These are phyloP conservation scores for Psilopsiagon aymara DNA, from an alignment of 2,113 vertebrate genomes.

Conservation along the genomic window DNA sequence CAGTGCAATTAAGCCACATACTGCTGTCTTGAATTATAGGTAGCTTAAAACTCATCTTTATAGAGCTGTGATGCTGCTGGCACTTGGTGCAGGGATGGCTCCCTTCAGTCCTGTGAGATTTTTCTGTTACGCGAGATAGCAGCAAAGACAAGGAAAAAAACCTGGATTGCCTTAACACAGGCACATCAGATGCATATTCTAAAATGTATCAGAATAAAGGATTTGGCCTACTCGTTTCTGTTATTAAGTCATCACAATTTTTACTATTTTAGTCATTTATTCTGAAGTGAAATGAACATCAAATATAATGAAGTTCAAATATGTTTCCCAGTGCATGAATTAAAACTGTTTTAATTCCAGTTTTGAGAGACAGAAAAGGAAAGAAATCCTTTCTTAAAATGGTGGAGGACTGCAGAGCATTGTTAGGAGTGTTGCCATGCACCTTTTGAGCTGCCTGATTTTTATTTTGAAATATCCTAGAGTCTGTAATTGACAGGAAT, in stretches of 20 bases:
- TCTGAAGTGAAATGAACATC: neutral
- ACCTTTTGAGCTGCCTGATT: neutral
- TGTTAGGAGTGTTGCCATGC: neutral
- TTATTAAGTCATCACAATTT: neutral
- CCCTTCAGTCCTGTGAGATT: neutral
- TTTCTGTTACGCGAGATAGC: neutral
- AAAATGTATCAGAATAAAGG: neutral
- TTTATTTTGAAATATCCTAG: neutral
- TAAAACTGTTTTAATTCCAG: neutral
- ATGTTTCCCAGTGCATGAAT: neutral
- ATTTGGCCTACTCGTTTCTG: neutral
- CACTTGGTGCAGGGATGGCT: neutral
- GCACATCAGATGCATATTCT: neutral
- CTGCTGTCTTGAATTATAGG: neutral
- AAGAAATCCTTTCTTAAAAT: neutral
- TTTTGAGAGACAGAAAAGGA: neutral
- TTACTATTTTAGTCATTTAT: neutral
- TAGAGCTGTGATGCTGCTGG: neutral
- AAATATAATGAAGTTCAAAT: neutral
- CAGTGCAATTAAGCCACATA: neutral
- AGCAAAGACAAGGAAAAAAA: neutral
- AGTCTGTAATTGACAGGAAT: neutral
- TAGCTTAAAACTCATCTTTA: neutral
- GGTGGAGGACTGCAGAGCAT: neutral
- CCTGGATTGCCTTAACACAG: neutral